Base-by-base conservation (phyloP, 92 coral and sea anemone genomes). In the Pocillopora grandis region DNA sequence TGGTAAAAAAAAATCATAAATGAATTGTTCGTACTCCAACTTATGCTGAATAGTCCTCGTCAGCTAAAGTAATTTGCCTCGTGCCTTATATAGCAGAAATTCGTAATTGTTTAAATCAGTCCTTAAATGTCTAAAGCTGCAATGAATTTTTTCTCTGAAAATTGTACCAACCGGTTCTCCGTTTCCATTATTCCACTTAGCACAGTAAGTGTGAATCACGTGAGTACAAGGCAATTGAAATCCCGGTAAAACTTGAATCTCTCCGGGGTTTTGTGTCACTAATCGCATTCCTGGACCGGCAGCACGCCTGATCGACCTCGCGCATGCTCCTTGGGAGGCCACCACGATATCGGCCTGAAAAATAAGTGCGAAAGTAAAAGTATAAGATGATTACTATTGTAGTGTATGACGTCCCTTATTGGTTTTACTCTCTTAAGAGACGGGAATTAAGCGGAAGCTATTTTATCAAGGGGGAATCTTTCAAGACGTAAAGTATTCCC, bases 191-290 rank as follows among this genome's bases (percentile, higher is more conserved):
- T 62, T 77, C 70, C 71, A 62, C 27, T 79, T 33, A 48, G 88
- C 80, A 67, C 93, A 88, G 36, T 66, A 80, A 10, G 88, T 73
- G 31, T 78, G 81, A 20, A 90, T 79, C 74, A 90, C 93, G 73
- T 88, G 78, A 76, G 31, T 19, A 42, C 91, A 79, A 11, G 84
- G 71, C 58, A 87, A 56, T 56, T 71, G 70, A 15, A 84, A 82
- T 71, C 89, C 77, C 12, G 66, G 18, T 20, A 87, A 83, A 58
- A 71, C 77, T 17, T 62, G 42, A 74, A 87, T 85, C 16, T 84
- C 89, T 7, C 93, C 91, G 5, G 77, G 71, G 2, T 33, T 14
- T 20, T 35, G 71, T 8, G 71, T 20, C 27, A 18, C 1, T 12
- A 36, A 13, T 66, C 12, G 71, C 48, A 66, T 66, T 66, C 71